Evolutionary conservation across 1,140 invertebrate genomes (phyloP), one percentile per base, ranked within the genome.

Genomic region (Drosophila subpulchrella): DNA sequence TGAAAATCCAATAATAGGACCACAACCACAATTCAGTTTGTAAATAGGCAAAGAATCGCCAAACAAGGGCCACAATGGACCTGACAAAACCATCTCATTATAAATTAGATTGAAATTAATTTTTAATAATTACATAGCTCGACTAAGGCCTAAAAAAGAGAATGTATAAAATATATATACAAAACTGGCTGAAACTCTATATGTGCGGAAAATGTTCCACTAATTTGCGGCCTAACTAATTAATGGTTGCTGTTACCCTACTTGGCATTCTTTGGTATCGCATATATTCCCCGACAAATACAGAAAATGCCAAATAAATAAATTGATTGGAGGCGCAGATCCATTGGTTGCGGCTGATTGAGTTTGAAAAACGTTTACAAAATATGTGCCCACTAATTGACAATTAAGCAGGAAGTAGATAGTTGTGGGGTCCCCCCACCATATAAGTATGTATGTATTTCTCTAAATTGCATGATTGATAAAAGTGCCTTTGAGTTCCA

Each of bases 161-260:
- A 17, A 53, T 53, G 4, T 24, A 36, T 48, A 27, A 39, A 42
- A 54, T 36, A 24, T 20, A 24, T 20, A 6, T 27, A 27, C 27
- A 27, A 27, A 13, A 12, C 24, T 7, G 41, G 30, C 13, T 42
- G 42, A 12, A 36, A 17, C 12, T 11, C 0, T 41, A 39, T 41
- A 11, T 78, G 55, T 60, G 51, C 44, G 62, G 41, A 53, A 62
- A 75, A 70, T 74, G 75, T 81, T 88, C 80, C 73, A 88, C 84
- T 84, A 88, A 88, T 88, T 88, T 88, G 84, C 85, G 84, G 84
- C 58, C 48, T 58, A 78, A 77, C 84, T 89, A 88, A 88, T 88
- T 88, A 88, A 88, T 88, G 80, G 80, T 62, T 56, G 62, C 65
- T 73, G 59, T 46, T 55, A 54, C 65, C 65, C 32, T 53, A 42